A percentile compares a stretch with the other conserved stretches of the same genome.
phyloP scores from a whole-genome alignment of 1,140 invertebrate genomes.

The Lineus longissimus region DNA sequence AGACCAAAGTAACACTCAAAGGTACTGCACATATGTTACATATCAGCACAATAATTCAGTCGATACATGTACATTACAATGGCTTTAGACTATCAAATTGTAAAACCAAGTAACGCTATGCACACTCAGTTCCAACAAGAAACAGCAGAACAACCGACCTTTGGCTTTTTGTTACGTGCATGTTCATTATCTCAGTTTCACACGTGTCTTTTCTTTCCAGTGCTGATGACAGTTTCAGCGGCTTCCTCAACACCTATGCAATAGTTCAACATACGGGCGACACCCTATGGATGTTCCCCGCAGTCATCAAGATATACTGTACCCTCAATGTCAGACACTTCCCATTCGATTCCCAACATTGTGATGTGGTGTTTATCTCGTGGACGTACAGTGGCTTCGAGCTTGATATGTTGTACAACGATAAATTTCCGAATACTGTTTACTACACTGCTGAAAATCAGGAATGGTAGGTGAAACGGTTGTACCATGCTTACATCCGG shows the following conservation, averaged over 20 bases:
- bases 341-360: constrained; percentile 36
- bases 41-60: no score
- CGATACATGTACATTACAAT: no score
- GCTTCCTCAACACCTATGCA: constrained; percentile 81
- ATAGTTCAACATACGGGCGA: constrained; percentile 59
- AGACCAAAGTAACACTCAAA: no score
- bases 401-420: constrained; percentile 61
- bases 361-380: constrained; percentile 79
- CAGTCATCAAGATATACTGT: constrained; percentile 65
- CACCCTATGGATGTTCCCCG: constrained; percentile 68
- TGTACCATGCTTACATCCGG: no score
- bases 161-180: no score
- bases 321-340: constrained; percentile 61
- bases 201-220: constrained; percentile 16
- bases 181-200: no score
- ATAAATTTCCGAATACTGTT: constrained; percentile 2
- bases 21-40: no score
- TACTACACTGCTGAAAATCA: constrained; percentile 26
- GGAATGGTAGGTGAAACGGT: constrained; percentile 24
- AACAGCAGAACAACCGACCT: no score
- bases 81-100: no score
- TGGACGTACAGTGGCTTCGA: constrained; percentile 96
- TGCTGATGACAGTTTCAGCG: constrained; percentile 80
- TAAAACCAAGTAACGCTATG: no score
- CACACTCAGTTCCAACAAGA: no score